Base-by-base conservation (phyloP, 2,888 invertebrate species). In the Bhutanitis thaidina region DNA sequence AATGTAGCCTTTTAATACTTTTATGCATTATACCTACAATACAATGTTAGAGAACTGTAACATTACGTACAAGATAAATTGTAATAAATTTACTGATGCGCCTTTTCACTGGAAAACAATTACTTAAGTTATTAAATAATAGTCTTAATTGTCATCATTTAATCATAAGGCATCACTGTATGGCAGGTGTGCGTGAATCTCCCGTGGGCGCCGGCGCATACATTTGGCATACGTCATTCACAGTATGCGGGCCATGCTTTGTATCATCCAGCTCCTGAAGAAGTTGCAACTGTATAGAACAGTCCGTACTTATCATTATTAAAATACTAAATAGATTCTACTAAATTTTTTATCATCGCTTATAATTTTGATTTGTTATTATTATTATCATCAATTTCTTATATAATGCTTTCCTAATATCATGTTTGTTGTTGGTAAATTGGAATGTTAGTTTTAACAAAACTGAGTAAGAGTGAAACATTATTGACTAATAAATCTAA, bases 181-280 rank as follows among this genome's bases (percentile, higher is more conserved):
- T 52, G 55, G 66, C 82, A 90, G 90, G 90, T 90, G 60, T 90
- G 90, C 74, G 85, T 90, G 71, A 92, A 90, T 68, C 79, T 91
- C 59, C 90, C 90, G 49, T 90, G 91, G 81, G 91, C 94, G 56
- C 94, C 94, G 30, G 92, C 93, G 64, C 93, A 94, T 72, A 93
- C 94, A 25, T 95, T 95, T 70, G 95, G 95, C 61, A 95, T 95
- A 71, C 91, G 93, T 62, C 95, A 95, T 77, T 95, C 95, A 41
- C 92, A 90, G 49, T 94, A 92, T 80, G 89, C 91, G 65, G 94
- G 94, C 39, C 86, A 90, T 64, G 69, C 91, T 40, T 74, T 58
- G 48, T 58, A 74, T 65, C 77, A 81, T 62, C 75, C 85, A 9
- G 77, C 81, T 20, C 85, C 88, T 34, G 90, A 90, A 68, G 82